These are phyloP conservation scores for Platycheirus albimanus DNA, from an alignment of 2,888 invertebrate species.

Conservation along the genomic window DNA sequence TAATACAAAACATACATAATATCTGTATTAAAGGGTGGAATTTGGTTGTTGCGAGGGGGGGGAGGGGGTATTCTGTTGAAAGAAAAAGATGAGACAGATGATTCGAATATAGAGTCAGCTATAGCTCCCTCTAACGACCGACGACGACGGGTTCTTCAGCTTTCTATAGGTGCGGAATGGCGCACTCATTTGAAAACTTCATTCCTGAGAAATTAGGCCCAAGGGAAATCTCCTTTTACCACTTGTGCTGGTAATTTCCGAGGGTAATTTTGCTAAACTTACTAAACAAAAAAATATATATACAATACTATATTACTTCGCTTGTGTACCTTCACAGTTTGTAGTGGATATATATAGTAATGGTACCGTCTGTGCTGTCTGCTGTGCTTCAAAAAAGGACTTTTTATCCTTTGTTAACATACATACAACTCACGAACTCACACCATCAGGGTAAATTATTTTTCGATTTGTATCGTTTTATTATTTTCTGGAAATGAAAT, in stretches of 20 bases:
- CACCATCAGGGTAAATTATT: conserved; percentile 17
- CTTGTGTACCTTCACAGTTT: not conserved
- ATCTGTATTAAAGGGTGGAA: not conserved
- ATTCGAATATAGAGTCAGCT: not conserved
- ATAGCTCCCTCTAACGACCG: too few relatives aligned
- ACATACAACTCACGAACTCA: not conserved
- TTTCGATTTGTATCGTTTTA: conserved; percentile 61
- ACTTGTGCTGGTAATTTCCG: conserved; percentile 69
- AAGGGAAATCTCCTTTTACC: conserved; percentile 71
- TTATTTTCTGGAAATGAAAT: not conserved
- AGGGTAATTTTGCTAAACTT: conserved; percentile 54
- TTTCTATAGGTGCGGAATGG: not conserved
- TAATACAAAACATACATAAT: conserved; percentile 24
- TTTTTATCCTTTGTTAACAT: not conserved
- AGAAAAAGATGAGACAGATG: conserved; percentile 27
- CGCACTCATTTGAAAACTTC: conserved; percentile 63
- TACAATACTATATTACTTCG: conserved; percentile 16
- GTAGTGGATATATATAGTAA: too few relatives aligned
- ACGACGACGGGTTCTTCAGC: too few relatives aligned
- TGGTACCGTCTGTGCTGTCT: not conserved
- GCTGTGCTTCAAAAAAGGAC: conserved; percentile 3
- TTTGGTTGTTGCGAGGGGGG: too few relatives aligned
- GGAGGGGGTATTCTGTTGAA: not conserved
- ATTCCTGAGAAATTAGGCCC: conserved; percentile 68
- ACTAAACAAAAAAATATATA: conserved; percentile 48